These are phyloP conservation scores for Sinella curviseta DNA, from an alignment of 1,140 invertebrate genomes.

Conservation along the genomic window DNA sequence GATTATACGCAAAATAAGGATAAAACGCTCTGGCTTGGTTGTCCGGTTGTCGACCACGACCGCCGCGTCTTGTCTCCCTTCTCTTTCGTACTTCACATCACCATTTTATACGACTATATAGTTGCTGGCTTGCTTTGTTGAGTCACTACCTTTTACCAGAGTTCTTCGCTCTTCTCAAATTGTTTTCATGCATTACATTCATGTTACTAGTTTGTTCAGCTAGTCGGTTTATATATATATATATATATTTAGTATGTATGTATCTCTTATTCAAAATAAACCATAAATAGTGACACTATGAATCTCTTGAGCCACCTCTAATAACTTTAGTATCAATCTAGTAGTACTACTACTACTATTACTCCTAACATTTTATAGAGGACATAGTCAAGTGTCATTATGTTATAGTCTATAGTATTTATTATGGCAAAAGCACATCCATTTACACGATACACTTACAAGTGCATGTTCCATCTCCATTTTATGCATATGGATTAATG, in stretches of 20 bases:
- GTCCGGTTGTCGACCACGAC: constrained; percentile 11
- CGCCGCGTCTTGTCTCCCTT: background rate
- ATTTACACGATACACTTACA: background rate
- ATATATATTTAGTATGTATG: background rate
- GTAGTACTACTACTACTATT: no score
- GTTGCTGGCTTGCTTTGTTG: background rate
- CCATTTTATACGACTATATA: no score
- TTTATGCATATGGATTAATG: background rate
- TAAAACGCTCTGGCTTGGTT: background rate
- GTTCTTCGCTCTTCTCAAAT: background rate
- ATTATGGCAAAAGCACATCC: no score
- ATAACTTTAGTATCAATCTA: background rate
- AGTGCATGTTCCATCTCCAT: constrained; percentile 1
- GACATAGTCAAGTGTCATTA: background rate
- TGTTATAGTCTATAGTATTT: no score
- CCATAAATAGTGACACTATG: background rate
- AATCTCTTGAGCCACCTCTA: background rate
- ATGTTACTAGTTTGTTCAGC: background rate
- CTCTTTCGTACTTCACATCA: background rate
- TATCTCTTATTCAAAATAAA: background rate
- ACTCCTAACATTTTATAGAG: background rate
- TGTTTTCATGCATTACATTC: background rate
- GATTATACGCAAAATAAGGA: constrained; percentile 13
- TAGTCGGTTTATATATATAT: no score
- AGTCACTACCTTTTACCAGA: background rate